Evolutionary conservation across 2,888 invertebrate genomes (phyloP).

Genomic region (Sarcophaga subvicina): DNA sequence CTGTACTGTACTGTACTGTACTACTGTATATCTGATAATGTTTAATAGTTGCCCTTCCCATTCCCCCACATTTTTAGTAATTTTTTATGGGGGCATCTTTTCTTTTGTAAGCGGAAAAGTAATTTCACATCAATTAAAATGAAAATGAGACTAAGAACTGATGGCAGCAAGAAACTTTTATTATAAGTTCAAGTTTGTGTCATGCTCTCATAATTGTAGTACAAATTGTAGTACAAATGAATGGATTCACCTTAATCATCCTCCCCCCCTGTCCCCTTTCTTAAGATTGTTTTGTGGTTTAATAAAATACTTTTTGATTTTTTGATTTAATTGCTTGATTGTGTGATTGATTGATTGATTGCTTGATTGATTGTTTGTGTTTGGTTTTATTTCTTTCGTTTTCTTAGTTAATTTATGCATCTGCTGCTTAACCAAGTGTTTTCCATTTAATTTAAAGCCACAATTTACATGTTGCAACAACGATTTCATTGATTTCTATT

Average conservation of each 20-base stretch:
- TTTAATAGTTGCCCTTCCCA: too few relatives aligned
- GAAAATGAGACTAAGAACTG: too few relatives aligned
- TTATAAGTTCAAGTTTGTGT: slow-evolving; percentile 35
- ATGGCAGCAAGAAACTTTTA: neutral
- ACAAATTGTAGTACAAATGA: neutral
- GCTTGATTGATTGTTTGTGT: neutral
- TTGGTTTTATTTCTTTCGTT: neutral
- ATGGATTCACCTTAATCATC: neutral
- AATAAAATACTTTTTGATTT: neutral
- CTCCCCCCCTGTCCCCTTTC: too few relatives aligned
- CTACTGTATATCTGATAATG: neutral
- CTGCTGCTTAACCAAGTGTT: slow-evolving; percentile 28
- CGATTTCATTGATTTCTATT: slow-evolving; percentile 17
- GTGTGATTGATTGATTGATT: slow-evolving; percentile 18
- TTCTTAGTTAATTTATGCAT: slow-evolving; percentile 29
- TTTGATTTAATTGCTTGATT: slow-evolving; percentile 4
- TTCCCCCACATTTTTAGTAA: too few relatives aligned
- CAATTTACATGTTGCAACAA: slow-evolving; percentile 32
- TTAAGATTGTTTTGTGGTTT: neutral
- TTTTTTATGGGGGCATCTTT: neutral
- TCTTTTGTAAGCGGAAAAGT: slow-evolving; percentile 20
- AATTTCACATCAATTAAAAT: too few relatives aligned
- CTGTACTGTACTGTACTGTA: neutral
- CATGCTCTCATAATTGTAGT: neutral
- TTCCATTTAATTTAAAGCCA: slow-evolving; percentile 37